Evolutionary conservation across 2,797 vertebrate genomes (phyloP), one percentile per base, ranked within the genome.

Genomic region (Rallus crepitans): DNA sequence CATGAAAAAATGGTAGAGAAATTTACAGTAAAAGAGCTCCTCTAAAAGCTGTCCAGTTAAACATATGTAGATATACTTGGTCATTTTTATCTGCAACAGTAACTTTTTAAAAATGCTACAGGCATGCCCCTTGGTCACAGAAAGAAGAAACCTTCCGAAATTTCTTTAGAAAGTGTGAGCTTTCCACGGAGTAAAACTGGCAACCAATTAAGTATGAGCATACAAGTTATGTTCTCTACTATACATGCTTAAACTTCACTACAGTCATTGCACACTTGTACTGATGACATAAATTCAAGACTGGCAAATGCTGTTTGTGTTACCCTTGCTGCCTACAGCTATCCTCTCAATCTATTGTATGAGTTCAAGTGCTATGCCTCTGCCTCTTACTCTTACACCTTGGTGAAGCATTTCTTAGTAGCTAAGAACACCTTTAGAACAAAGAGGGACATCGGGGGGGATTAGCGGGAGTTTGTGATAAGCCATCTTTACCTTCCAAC

Each of bases 381-480:
- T 48, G 42, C 42, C 70, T 95, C 53, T 42, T 55, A 42, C 15
- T 56, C 23, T 82, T 63, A 40, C 19, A 76, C 33, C n/a, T 37
- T 48, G 20, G 3, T 72, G 60, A 95, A 95, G 35, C 61, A 69
- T 73, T 88, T 90, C 65, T 73, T 87, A 50, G 71, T 17, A 80
- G 64, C 52, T 77, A 73, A 69, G 47, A 87, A 87, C 16, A 40
- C 50, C 71, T 87, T 90, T 71, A 81, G 71, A 89, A 89, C 75
- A 92, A 94, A 95, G 61, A 90, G 6, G 31, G 68, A 37, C 72
- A 66, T 33, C 45, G 87, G 86, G 24, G 24, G 94, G 33, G 87
- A 90, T 96, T 96, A 93, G 45, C 78, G 68, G 55, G 78, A 93
- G 84, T 56, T 92, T 82, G 63, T 93, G 93, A 84, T 95, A 96